Base-by-base conservation (phyloP, 2,888 invertebrate species). In the Aspidiotus destructor region DNA sequence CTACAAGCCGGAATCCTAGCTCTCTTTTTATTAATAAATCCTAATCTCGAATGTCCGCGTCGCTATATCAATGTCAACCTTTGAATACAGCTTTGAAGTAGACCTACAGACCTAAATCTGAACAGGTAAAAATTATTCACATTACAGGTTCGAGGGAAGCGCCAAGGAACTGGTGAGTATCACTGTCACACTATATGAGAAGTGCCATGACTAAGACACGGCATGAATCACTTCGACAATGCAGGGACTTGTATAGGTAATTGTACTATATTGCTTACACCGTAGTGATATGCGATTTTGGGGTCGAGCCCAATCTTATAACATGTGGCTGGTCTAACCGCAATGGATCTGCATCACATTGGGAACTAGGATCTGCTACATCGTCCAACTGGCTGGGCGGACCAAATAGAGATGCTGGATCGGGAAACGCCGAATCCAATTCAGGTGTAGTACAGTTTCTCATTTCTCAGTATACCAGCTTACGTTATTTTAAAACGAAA, bases 371-470 rank as follows among this genome's bases (percentile, higher is more conserved):
- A 55, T 78, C 79, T 6, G 81, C 80, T 8, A 72, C 77, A 11
- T 76, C 77, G 57, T 77, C 79, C 42, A 80, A 81, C 72, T 81
- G 81, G 81, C 74, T 81, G 16, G 81, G 81, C 16, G 81, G 81
- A 7, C 81, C 81, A 40, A 72, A 77, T 5, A 75, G 74, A 41
- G 81, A 81, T 73, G 77, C 79, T 2, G 75, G 77, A 3, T 75
- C 75, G 60, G 76, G 76, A 61, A 75, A 63, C 17, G 64, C 69
- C 8, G 69, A 63, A 42, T 61, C 40, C 41, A 68, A 62, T 70
- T 17, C 28, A 28, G 28, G 28, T 28, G 28, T 28, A 28, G 5
- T 5, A 3, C 5, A 28, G 1, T 28, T 28, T 28, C 28, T 28
- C 28, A 3, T 28, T 28, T 28, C 5, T 28, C 5, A 28, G 5